Base-by-base conservation (phyloP, 2,113 vertebrate species). In the Trachemys scripta region DNA sequence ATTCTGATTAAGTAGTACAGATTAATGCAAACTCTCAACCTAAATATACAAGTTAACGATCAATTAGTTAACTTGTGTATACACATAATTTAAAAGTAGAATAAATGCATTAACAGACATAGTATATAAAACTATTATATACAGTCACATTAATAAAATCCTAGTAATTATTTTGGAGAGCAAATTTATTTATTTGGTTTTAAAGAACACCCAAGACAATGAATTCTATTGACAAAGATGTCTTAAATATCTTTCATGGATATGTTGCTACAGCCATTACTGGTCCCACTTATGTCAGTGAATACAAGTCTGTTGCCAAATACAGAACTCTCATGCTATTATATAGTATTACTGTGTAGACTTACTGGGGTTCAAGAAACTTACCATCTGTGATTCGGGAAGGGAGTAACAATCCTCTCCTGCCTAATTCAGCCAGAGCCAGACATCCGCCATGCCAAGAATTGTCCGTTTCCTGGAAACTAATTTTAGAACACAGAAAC, bases 371-470 rank as follows among this genome's bases (percentile, higher is more conserved):
- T 54, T 54, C 47, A 86, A 83, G 47, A 72, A 89, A 99, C 98
- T 93, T 98, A 99, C 99, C 99, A 47, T 99, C 98, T 29, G 98
- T 80, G 12, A 99, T 98, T 25, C 99, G 98, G 13, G 99, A 99
- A 29, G 99, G 99, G 31, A 99, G 98, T 90, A 99, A 96, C 93
- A 99, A 98, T 82, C 99, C 99, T 98, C 99, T 98, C 88, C 99
- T 98, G 76, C 99, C 99, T 76, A 99, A 98, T 92, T 99, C 99
- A 2, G 99, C 99, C 94, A 99, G 97, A 3, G 99, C 99, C 91
- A 99, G 98, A 96, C 99, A 99, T 59, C 99, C 99, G 0, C 99
- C 99, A 4, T 99, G 99, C 99, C 99, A 99, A 0, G 99, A 98
- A 1, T 98, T 99, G 96, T 99, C 99, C 0, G 99, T 99, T 95